phyloP scores from a whole-genome alignment of 37 sponge, comb jelly and placozoan species.

The Trichoplax adhaerens region DNA sequence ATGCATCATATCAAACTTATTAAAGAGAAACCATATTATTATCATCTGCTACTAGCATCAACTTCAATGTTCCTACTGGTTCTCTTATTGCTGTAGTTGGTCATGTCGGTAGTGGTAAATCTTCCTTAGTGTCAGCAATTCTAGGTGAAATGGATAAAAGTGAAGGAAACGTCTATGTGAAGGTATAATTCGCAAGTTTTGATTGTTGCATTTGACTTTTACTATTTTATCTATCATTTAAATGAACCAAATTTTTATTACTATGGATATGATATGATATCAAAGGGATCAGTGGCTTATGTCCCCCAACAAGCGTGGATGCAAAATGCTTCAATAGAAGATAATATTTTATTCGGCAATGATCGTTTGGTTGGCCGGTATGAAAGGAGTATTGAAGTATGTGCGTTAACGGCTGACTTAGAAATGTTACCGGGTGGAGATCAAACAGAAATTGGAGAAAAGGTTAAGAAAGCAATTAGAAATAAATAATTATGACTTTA shows the following conservation, averaged over 20 bases:
- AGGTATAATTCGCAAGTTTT: background rate
- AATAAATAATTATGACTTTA: too few relatives aligned
- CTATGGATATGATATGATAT: background rate
- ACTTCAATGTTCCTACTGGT: constrained; percentile 64
- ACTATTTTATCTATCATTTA: too few relatives aligned
- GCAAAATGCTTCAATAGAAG: constrained; percentile 77
- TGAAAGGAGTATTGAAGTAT: constrained; percentile 31
- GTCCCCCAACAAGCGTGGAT: constrained; percentile 97
- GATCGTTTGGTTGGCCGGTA: constrained; percentile 25
- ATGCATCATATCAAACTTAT: too few relatives aligned
- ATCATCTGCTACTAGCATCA: constrained; percentile 25
- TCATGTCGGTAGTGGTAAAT: constrained; percentile 95
- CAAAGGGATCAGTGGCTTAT: constrained; percentile 81
- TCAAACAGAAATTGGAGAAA: constrained; percentile 97
- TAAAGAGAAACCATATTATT: too few relatives aligned
- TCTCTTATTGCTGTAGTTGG: constrained; percentile 90
- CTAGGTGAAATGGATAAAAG: constrained; percentile 95
- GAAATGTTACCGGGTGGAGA: constrained; percentile 92
- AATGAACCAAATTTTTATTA: too few relatives aligned
- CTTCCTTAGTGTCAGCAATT: constrained; percentile 77
- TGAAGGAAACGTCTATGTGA: constrained; percentile 34
- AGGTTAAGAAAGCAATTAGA: constrained; percentile 26
- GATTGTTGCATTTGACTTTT: too few relatives aligned
- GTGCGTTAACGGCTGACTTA: constrained; percentile 86
- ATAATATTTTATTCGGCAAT: constrained; percentile 84